Conservation (phyloP, 2,797 vertebrate genomes). For the Gallirallus australis region DNA sequence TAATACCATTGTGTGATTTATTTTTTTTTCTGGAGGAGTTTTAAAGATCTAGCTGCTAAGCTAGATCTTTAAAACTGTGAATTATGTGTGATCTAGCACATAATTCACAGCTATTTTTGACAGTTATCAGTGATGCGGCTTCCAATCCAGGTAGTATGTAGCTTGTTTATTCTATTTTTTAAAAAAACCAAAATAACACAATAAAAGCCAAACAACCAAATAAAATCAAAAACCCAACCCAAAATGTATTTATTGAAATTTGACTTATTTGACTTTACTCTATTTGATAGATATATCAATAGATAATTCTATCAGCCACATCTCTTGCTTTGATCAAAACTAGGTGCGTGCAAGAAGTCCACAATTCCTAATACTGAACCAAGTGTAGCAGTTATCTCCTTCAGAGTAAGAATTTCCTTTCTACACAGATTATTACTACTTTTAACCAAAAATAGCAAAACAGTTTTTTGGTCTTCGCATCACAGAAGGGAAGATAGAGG, state of each 20-base stretch:
- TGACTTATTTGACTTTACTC: background rate
- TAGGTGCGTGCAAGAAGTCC: background rate
- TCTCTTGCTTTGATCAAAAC: background rate
- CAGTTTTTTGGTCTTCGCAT: background rate
- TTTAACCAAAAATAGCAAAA: background rate
- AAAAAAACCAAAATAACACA: too few relatives aligned
- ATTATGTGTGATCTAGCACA: background rate
- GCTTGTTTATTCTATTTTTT: background rate
- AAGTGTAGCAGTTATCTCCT: background rate
- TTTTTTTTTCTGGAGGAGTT: background rate
- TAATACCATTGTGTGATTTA: background rate
- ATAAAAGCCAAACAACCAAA: too few relatives aligned
- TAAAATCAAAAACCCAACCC: too few relatives aligned
- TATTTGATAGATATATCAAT: background rate
- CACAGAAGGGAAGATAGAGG: background rate
- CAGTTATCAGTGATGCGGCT: background rate
- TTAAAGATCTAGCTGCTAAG: background rate
- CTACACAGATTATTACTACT: background rate
- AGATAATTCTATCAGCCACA: background rate
- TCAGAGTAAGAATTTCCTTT: background rate
- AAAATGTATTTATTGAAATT: background rate
- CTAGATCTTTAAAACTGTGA: too few relatives aligned
- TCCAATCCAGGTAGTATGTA: background rate
- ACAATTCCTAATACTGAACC: background rate
- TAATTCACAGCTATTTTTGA: background rate